Evolutionary conservation across 2,888 invertebrate species (phyloP), one percentile per base, ranked within the genome.

Genomic region (Pseudeuparius sepicola): DNA sequence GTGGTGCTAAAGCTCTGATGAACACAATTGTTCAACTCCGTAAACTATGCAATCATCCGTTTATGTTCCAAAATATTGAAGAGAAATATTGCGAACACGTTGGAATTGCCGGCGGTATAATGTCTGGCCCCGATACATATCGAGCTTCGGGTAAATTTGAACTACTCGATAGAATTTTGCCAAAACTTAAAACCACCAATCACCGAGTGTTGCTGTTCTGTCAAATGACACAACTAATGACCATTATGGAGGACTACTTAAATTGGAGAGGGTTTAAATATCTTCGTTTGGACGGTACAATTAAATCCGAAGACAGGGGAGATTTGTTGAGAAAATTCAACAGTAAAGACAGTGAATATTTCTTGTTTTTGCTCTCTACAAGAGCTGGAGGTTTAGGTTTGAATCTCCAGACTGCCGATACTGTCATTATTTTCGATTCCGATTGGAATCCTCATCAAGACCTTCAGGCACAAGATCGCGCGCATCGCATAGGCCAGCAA

Each of bases 371-470:
- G 56, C 66, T 98, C 49, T 94, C 94, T 15, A 98, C 98, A 3
- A 76, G 98, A 53, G 98, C 98, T 43, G 98, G 97, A 44, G 98
- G 97, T 44, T 73, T 98, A 34, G 98, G 98, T 35, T 76, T 98
- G 48, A 98, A 98, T 72, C 68, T 98, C 50, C 98, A 98, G 65
- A 87, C 90, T 36, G 98, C 98, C 2, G 98, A 98, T 61, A 99
- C 98, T 7, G 98, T 98, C 44, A 75, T 98, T 48, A 97, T 98
- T 47, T 98, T 97, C 61, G 98, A 98, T 66, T 97, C 96, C 1
- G 98, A 98, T 66, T 98, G 98, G 98, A 98, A 99, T 73, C 98
- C 98, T 3, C 97, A 98, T 68, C 97, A 97, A 79, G 97, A 98
- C 73, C 72, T 98, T 48, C 98, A 99, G 77, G 98, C 98, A 2